Evolutionary conservation across 2,888 invertebrate species (phyloP), one percentile per base, ranked within the genome.

Genomic region (Xylota segnis): DNA sequence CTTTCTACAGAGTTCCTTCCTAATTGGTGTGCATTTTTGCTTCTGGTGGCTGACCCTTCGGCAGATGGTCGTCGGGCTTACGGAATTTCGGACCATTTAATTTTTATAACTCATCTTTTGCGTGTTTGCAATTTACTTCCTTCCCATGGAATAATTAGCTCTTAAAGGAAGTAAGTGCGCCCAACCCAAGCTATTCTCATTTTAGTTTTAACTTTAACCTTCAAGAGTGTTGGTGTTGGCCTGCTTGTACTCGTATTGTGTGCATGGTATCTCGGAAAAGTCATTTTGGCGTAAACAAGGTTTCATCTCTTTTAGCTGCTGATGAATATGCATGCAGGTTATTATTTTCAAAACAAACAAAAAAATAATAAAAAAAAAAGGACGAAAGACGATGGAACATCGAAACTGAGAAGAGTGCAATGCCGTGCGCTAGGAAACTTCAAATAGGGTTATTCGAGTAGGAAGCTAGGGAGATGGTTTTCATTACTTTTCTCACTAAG

Each of bases 401-500:
- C 4, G 16, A 43, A 43, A 43, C 10, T 3, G 14, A 10, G 14
- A n/a, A 63, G 14, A 10, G 23, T 10, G 29, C 23, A 23, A 23
- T 40, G 27, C n/a, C 12, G 18, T 5, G 7, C 12, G 10, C 12
- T 37, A 40, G 63, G 29, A 65, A 75, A 65, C 65, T 63, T 75
- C 54, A 50, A 54, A 40, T 32, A 43, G 74, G 43, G 18, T 32
- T 12, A 10, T 54, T 63, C 18, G 27, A 32, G 18, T 14, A 23
- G 5, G 12, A 54, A 61, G 52, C n/a, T 72, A 16, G 45, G 6
- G 9, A 14, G 27, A 32, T 50, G 16, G 12, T 47, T 76, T 68
- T 65, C 56, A 75, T 75, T 75, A 54, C 75, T 75, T 75, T 75
- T 40, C 45, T 34, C 45, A 47, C 45, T 43, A 52, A 18, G 77